Conservation (phyloP, 1,140 invertebrate species). For the Philopotamus ludificatus region DNA sequence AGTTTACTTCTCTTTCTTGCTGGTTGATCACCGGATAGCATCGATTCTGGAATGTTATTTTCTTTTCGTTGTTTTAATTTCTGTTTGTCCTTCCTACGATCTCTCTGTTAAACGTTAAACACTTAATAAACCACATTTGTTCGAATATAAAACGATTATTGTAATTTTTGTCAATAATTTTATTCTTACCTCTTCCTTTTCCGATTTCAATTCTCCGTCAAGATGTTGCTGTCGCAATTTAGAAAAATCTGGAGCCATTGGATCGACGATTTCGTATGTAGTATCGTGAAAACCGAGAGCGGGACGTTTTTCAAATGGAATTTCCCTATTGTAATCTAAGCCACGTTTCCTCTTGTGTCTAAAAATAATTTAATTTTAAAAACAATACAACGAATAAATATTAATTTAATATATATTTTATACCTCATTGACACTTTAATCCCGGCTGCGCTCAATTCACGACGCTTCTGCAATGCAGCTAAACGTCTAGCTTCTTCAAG, state of each 20-base stretch:
- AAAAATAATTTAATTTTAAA: neutral
- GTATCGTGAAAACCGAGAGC: conserved; percentile 93
- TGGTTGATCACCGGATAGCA: conserved; percentile 88
- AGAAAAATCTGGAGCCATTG: conserved; percentile 85
- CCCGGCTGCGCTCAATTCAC: conserved; percentile 96
- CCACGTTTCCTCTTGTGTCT: conserved; percentile 79
- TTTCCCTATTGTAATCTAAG: conserved; percentile 97
- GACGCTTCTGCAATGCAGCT: conserved; percentile 93
- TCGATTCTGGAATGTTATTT: conserved; percentile 91
- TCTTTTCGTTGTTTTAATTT: conserved; percentile 94
- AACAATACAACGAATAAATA: neutral
- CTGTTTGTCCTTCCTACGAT: conserved; percentile 86
- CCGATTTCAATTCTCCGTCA: conserved; percentile 86
- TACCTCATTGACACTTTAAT: conserved; percentile 72
- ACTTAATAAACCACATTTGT: neutral
- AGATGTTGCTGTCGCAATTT: conserved; percentile 88
- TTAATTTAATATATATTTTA: neutral
- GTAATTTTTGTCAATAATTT: neutral
- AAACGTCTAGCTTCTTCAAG: conserved; percentile 95
- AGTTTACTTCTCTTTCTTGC: conserved; percentile 93
- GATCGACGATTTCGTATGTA: conserved; percentile 83
- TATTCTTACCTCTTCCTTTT: conserved; percentile 77
- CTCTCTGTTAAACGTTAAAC: conserved; percentile 53
- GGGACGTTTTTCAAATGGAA: conserved; percentile 95
- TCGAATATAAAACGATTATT: neutral